Percentiles rank a stretch among this genome's conserved stretches.
These are phyloP conservation scores for Meteorus cinctellus DNA, from an alignment of 2,888 invertebrate genomes.

Conservation along the genomic window DNA sequence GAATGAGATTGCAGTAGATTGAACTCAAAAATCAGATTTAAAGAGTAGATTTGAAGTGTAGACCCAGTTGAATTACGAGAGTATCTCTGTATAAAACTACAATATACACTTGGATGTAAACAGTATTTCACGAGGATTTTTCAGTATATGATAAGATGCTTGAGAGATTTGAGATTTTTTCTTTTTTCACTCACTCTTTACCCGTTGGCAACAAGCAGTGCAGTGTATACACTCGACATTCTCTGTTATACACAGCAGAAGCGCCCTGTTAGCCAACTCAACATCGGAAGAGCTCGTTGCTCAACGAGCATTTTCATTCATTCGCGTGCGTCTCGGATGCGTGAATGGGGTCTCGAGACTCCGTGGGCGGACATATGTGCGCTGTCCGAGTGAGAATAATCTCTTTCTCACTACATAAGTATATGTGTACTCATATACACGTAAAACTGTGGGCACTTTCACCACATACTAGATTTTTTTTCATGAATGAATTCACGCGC, in stretches of 20 bases:
- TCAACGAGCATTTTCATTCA: slow-evolving; percentile 51
- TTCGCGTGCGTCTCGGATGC: slow-evolving; percentile 47
- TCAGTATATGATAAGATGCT: background rate
- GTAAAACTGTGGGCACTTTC: slow-evolving; percentile 35
- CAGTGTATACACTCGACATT: slow-evolving; percentile 39
- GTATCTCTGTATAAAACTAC: background rate
- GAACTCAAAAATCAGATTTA: too few species aligned
- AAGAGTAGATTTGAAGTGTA: too few species aligned
- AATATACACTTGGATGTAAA: background rate
- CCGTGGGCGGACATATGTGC: slow-evolving; percentile 63
- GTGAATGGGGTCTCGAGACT: slow-evolving; percentile 60
- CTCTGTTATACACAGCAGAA: slow-evolving; percentile 41
- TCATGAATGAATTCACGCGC: slow-evolving; percentile 65
- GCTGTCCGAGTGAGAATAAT: slow-evolving; percentile 30
- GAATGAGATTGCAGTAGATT: too few species aligned
- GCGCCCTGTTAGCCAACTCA: slow-evolving; percentile 38
- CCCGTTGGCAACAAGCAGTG: background rate
- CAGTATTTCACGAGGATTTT: slow-evolving; percentile 12
- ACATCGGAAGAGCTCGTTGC: slow-evolving; percentile 48
- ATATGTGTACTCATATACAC: background rate
- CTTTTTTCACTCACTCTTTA: slow-evolving; percentile 8
- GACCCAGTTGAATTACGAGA: too few species aligned
- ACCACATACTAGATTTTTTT: slow-evolving; percentile 54
- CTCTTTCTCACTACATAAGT: slow-evolving; percentile 25
- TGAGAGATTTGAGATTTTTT: background rate